These are phyloP conservation scores for Muscina levida DNA, from an alignment of 2,888 invertebrate species.

Conservation along the genomic window DNA sequence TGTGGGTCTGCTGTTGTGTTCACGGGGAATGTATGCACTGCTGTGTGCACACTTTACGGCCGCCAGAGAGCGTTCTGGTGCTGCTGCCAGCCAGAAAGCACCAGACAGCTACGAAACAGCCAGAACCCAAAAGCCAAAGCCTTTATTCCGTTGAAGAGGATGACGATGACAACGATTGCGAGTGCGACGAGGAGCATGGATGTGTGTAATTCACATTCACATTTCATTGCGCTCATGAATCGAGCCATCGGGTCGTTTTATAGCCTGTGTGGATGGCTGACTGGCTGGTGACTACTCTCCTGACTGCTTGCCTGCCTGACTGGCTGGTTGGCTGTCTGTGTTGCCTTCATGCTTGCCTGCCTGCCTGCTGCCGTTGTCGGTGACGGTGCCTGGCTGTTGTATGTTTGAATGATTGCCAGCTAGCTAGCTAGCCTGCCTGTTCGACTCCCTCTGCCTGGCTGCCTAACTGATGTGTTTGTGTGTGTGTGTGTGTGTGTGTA, in stretches of 20 bases:
- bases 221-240: slow-evolving; percentile 31
- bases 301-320: not conserved
- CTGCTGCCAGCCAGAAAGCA: slow-evolving; percentile 46
- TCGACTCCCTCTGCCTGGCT: slow-evolving; percentile 46
- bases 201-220: slow-evolving; percentile 26
- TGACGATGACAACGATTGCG: not conserved
- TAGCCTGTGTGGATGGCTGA: slow-evolving; percentile 34
- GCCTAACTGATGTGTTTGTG: slow-evolving; percentile 39
- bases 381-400: slow-evolving; percentile 29
- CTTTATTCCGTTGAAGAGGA: not conserved
- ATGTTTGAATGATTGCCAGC: slow-evolving; percentile 27
- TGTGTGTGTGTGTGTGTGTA: slow-evolving; percentile 26
- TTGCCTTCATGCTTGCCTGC: slow-evolving; percentile 45
- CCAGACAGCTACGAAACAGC: slow-evolving; percentile 31
- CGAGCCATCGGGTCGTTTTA: slow-evolving; percentile 31
- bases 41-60: slow-evolving; percentile 58
- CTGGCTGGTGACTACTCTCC: slow-evolving; percentile 13
- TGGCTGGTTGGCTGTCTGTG: slow-evolving; percentile 21
- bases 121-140: slow-evolving; percentile 7
- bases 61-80: slow-evolving; percentile 58
- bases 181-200: slow-evolving; percentile 26
- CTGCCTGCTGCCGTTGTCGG: slow-evolving; percentile 49
- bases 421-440: slow-evolving; percentile 18
- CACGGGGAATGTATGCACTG: slow-evolving; percentile 38
- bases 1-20: slow-evolving; percentile 40